phyloP scores from a whole-genome alignment of 1,140 invertebrate genomes.

The Cydia fagiglandana region DNA sequence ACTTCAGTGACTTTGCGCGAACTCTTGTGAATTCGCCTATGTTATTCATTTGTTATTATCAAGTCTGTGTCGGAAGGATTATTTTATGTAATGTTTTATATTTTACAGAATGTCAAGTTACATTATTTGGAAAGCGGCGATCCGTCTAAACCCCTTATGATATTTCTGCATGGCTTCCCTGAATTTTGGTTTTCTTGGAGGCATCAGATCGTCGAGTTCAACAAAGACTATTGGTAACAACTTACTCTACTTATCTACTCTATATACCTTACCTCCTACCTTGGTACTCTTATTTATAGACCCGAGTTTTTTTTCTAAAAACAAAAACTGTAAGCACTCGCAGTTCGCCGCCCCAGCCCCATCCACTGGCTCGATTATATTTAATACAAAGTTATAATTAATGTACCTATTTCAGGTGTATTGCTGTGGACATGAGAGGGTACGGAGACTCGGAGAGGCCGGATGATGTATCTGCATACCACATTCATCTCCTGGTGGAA shows the following conservation, averaged over 20 bases:
- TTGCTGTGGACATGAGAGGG: slow-evolving; percentile 85
- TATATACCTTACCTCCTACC: too few relatives aligned
- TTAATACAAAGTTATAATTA: too few relatives aligned
- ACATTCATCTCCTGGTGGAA: slow-evolving; percentile 76
- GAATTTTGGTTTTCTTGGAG: slow-evolving; percentile 87
- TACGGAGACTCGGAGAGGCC: slow-evolving; percentile 86
- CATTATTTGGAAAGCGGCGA: slow-evolving; percentile 85
- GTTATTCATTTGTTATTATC: too few relatives aligned
- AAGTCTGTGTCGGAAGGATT: too few relatives aligned
- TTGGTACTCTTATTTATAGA: too few relatives aligned
- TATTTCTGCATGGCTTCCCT: slow-evolving; percentile 85
- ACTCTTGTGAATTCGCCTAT: too few relatives aligned
- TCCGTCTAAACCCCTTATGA: slow-evolving; percentile 81
- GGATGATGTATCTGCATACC: slow-evolving; percentile 78
- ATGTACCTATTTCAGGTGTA: slow-evolving; percentile 79
- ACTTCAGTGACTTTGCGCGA: too few relatives aligned
- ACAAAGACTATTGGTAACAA: slow-evolving; percentile 81
- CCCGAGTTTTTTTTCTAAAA: too few relatives aligned
- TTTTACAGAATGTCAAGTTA: slow-evolving; percentile 80
- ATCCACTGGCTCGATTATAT: too few relatives aligned
- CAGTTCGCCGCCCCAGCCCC: too few relatives aligned
- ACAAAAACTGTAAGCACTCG: too few relatives aligned
- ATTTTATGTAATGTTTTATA: slow-evolving; percentile 7
- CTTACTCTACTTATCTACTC: background rate
- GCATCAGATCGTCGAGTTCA: slow-evolving; percentile 82